Conservation (phyloP, 2,113 vertebrate genomes). For the Pithys albifrons region DNA sequence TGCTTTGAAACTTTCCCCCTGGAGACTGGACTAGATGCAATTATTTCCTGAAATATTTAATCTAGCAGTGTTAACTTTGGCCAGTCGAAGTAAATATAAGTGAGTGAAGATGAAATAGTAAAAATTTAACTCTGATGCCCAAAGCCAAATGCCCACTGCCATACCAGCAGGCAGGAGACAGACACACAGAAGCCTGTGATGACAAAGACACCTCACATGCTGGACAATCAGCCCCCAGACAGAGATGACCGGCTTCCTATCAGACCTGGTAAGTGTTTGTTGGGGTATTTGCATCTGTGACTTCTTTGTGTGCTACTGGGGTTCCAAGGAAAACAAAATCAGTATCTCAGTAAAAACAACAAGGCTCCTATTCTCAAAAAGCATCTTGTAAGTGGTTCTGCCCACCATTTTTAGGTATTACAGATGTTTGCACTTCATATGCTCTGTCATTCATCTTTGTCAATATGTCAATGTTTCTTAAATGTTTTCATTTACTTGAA, state of each 20-base stretch:
- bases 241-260: conserved; percentile 27
- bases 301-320: neutral
- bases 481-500: neutral
- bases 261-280: conserved; percentile 38
- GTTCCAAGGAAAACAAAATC: neutral
- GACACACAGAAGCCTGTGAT: neutral
- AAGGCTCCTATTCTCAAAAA: neutral
- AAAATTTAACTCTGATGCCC: conserved; percentile 54
- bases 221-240: neutral
- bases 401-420: neutral
- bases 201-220: neutral
- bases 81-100: neutral
- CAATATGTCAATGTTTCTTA: neutral
- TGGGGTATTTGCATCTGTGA: neutral
- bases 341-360: neutral
- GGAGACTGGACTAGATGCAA: neutral
- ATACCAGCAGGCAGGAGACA: neutral
- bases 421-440: neutral
- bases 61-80: conserved; percentile 38
- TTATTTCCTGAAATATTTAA: conserved; percentile 55
- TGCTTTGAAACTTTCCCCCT: neutral
- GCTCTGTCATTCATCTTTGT: neutral
- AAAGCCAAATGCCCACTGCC: neutral
- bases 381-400: neutral
- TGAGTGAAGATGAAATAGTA: neutral